These are phyloP conservation scores for Odiellus spinosus DNA, from an alignment of 2,888 invertebrate genomes.

Conservation along the genomic window DNA sequence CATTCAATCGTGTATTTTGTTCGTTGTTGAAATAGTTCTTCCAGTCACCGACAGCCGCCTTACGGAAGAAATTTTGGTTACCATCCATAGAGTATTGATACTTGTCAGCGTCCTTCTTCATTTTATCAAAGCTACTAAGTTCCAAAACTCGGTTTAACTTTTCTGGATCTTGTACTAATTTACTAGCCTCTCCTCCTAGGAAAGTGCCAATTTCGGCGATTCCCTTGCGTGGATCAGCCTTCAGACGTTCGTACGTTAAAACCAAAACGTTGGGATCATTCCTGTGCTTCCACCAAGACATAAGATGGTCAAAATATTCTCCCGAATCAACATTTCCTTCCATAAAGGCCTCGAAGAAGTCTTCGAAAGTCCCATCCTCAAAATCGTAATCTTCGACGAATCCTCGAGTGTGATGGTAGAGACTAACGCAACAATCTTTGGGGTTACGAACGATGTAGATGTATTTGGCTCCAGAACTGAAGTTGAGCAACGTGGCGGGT, in stretches of 20 bases:
- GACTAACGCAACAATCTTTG: constrained; percentile 21
- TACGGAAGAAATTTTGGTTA: no score
- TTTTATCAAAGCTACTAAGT: constrained; percentile 2
- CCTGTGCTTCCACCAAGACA: constrained; percentile 10
- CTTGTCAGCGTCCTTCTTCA: constrained; percentile 11
- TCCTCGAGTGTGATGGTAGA: no score
- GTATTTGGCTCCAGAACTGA: constrained; percentile 7
- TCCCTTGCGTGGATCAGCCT: constrained; percentile 16
- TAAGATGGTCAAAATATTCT: constrained; percentile 14
- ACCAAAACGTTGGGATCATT: constrained; percentile 26
- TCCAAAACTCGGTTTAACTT: constrained; percentile 4
- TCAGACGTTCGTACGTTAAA: constrained; percentile 31
- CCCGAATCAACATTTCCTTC: constrained; percentile 24
- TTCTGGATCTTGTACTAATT: constrained; percentile 1
- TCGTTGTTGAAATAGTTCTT: no score
- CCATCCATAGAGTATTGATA: neutral
- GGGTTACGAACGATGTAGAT: constrained; percentile 33
- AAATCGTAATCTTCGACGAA: constrained; percentile 3
- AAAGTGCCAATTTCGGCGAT: constrained; percentile 18
- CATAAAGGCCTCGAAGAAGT: constrained; percentile 30
- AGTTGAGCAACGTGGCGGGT: constrained; percentile 16
- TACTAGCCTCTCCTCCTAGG: constrained; percentile 10
- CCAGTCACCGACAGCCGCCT: no score
- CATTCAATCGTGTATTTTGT: no score
- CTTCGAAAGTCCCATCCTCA: constrained; percentile 21